A percentile compares a stretch with the other conserved stretches of the same genome.
Conservation (phyloP, 2,113 vertebrate genomes). For the Scolopax mira region DNA sequence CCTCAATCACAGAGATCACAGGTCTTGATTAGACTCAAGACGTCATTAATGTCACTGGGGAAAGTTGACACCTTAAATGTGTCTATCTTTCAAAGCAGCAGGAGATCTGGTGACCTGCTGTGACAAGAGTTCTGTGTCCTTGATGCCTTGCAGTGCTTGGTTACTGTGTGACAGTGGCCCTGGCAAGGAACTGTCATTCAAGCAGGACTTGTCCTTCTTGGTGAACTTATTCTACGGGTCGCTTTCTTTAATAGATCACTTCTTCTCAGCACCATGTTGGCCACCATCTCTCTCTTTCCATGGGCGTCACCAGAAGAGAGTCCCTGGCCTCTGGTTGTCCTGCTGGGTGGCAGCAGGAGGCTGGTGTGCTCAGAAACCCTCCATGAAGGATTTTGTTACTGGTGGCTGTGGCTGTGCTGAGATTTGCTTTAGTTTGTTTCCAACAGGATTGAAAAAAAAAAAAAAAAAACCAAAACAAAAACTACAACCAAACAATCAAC, state of each 20-base stretch:
- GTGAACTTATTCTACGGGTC: background rate
- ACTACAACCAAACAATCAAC: too few relatives aligned
- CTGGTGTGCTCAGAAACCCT: background rate
- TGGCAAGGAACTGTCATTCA: background rate
- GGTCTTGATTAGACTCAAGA: background rate
- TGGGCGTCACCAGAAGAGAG: background rate
- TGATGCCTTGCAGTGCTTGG: accelerated
- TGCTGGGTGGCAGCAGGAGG: background rate
- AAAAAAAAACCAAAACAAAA: background rate
- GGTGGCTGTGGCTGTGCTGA: background rate
- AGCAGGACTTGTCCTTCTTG: background rate
- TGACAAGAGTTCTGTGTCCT: background rate
- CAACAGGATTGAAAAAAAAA: background rate
- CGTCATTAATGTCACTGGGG: background rate
- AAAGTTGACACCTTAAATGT: background rate
- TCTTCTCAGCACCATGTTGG: background rate
- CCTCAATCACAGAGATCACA: background rate
- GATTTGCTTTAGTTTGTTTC: background rate
- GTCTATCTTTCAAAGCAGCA: background rate
- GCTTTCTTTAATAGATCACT: background rate
- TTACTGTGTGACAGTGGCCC: accelerated
- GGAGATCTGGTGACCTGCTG: background rate
- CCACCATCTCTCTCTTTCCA: background rate
- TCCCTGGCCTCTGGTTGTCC: background rate
- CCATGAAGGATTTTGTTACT: background rate